phyloP scores from a whole-genome alignment of 2,888 invertebrate genomes.

The Melanotus villosus region DNA sequence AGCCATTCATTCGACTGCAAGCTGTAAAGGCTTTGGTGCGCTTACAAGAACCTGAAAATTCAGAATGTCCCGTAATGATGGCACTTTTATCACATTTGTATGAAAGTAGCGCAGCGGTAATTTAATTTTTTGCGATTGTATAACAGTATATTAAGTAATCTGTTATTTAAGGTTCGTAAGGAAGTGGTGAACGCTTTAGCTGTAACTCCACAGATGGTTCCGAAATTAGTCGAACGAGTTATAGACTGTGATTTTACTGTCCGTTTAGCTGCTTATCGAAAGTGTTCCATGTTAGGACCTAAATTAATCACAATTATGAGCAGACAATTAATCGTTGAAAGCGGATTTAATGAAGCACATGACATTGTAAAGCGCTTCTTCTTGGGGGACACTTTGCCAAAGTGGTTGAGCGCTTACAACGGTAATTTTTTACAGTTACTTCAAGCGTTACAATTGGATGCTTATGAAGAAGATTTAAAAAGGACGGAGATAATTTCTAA shows the following conservation, averaged over 20 bases:
- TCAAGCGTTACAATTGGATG: slow-evolving; percentile 38
- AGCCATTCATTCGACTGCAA: slow-evolving; percentile 70
- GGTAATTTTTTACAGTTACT: slow-evolving; percentile 34
- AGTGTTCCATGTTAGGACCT: slow-evolving; percentile 71
- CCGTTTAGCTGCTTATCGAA: slow-evolving; percentile 69
- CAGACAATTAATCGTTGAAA: slow-evolving; percentile 69
- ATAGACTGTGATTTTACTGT: slow-evolving; percentile 72
- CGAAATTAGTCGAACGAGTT: slow-evolving; percentile 69
- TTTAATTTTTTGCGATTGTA: neutral
- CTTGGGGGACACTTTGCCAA: slow-evolving; percentile 73
- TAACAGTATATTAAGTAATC: neutral
- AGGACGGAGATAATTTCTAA: slow-evolving; percentile 35
- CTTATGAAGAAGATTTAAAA: slow-evolving; percentile 39
- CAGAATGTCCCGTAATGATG: slow-evolving; percentile 71
- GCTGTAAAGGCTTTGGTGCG: slow-evolving; percentile 72
- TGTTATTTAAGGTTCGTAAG: slow-evolving; percentile 32
- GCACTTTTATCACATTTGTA: slow-evolving; percentile 60
- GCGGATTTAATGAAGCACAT: slow-evolving; percentile 70
- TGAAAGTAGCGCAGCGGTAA: slow-evolving; percentile 33
- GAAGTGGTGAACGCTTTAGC: slow-evolving; percentile 69
- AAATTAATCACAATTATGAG: slow-evolving; percentile 72
- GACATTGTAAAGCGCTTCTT: slow-evolving; percentile 67
- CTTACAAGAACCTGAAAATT: slow-evolving; percentile 72
- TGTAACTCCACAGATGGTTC: slow-evolving; percentile 69
- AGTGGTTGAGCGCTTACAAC: slow-evolving; percentile 78